These are phyloP conservation scores for Pinctada fucata DNA, from an alignment of 2,888 invertebrate species.

Conservation along the genomic window DNA sequence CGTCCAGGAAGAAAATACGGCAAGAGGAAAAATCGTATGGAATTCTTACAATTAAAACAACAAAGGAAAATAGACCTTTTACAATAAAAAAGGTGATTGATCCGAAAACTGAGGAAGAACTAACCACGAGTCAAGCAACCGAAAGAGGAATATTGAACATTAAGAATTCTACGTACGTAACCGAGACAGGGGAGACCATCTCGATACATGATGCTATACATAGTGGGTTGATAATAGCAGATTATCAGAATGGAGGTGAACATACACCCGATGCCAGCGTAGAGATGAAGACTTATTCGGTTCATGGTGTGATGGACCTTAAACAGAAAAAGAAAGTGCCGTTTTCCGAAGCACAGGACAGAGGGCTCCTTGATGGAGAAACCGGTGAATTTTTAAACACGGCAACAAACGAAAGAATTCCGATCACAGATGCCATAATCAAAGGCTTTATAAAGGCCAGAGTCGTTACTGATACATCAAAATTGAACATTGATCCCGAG, in stretches of 20 bases:
- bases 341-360: slow-evolving; percentile 60
- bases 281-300: slow-evolving; percentile 72
- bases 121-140: slow-evolving; percentile 59
- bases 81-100: slow-evolving; percentile 63
- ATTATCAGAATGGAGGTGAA: slow-evolving; percentile 55
- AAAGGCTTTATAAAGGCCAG: slow-evolving; percentile 74
- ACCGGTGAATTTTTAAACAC: slow-evolving; percentile 73
- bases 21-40: slow-evolving; percentile 74
- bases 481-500: slow-evolving; percentile 72
- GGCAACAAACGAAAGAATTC: slow-evolving; percentile 63
- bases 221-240: slow-evolving; percentile 64
- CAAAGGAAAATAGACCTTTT: slow-evolving; percentile 67
- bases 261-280: slow-evolving; percentile 51
- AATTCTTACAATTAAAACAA: slow-evolving; percentile 73
- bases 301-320: slow-evolving; percentile 72
- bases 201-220: slow-evolving; percentile 69
- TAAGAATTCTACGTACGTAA: slow-evolving; percentile 54
- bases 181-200: slow-evolving; percentile 61
- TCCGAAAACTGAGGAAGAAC: slow-evolving; percentile 54
- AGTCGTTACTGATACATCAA: slow-evolving; percentile 65
- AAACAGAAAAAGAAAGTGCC: slow-evolving; percentile 60
- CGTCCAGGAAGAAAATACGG: slow-evolving; percentile 64
- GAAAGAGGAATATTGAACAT: slow-evolving; percentile 61
- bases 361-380: slow-evolving; percentile 66
- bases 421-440: slow-evolving; percentile 74